A percentile compares a stretch with the other conserved stretches of the same genome.
phyloP scores from a whole-genome alignment of 1,140 invertebrate genomes.

The Sitodiplosis mosellana region DNA sequence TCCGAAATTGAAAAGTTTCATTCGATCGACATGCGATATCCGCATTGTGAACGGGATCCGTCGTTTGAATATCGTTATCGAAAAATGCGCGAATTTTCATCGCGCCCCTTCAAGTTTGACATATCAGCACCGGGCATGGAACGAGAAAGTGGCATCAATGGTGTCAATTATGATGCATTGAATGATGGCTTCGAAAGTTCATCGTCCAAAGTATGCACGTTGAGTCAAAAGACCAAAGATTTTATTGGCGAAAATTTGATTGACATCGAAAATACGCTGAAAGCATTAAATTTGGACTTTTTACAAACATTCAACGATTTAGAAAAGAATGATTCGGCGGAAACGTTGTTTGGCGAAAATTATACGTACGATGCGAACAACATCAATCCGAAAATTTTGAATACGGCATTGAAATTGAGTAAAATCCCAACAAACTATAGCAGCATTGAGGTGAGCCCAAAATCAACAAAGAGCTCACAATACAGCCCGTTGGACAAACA shows the following conservation, averaged over 20 bases:
- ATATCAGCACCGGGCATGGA: conserved; percentile 3
- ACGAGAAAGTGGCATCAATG: neutral
- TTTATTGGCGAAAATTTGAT: conserved; percentile 20
- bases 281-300: conserved; percentile 24
- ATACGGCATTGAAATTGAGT: neutral
- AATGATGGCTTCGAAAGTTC: neutral
- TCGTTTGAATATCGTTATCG: too few species aligned
- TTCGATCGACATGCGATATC: conserved; percentile 29
- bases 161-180: neutral
- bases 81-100: conserved; percentile 34
- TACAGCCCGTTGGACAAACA: neutral
- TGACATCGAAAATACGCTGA: conserved; percentile 23
- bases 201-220: neutral
- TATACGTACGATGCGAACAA: neutral
- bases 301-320: conserved; percentile 24
- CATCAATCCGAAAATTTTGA: conserved; percentile 1
- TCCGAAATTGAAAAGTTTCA: conserved; percentile 18
- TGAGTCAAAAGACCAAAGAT: conserved; percentile 8
- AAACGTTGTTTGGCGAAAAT: conserved; percentile 14
- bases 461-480: neutral
- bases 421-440: neutral
- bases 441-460: neutral
- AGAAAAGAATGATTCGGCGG: conserved; percentile 24
- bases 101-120: conserved; percentile 29
- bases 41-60: conserved; percentile 9